Percentiles rank a stretch among this genome's conserved stretches.
These are phyloP conservation scores for Elysia crispata DNA, from an alignment of 2,888 invertebrate genomes.

Conservation along the genomic window DNA sequence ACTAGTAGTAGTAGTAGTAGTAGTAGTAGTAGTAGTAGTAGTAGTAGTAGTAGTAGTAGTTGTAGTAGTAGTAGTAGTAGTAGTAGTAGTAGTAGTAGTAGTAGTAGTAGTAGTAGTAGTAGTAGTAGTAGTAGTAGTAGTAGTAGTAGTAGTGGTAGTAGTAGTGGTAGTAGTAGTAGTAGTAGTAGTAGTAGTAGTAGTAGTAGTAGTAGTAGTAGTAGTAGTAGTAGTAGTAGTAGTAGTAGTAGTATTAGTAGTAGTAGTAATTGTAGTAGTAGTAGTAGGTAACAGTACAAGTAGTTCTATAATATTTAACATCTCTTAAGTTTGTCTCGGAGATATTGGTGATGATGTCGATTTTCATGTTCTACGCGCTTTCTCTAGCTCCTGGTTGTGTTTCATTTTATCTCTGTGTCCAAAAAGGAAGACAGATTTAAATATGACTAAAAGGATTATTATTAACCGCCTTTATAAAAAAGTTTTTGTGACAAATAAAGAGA, in stretches of 20 bases:
- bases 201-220: background rate
- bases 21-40: constrained; percentile 42
- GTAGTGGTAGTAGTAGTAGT: constrained; percentile 48
- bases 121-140: constrained; percentile 38
- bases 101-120: constrained; percentile 49
- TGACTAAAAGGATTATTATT: too few species aligned
- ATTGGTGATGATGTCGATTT: too few species aligned
- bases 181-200: constrained; percentile 15
- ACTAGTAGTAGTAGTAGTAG: constrained; percentile 38
- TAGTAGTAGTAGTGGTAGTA: constrained; percentile 51
- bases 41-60: constrained; percentile 45
- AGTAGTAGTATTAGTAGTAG: background rate
- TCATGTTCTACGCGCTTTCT: too few species aligned
- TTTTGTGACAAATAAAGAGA: too few species aligned
- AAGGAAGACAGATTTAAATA: too few species aligned
- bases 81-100: constrained; percentile 49
- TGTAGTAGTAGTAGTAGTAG: constrained; percentile 39
- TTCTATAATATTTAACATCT: too few species aligned
- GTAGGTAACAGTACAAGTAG: too few species aligned
- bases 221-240: background rate
- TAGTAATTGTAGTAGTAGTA: background rate
- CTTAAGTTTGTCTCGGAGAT: too few species aligned
- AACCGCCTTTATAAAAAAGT: too few species aligned
- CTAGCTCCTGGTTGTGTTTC: too few species aligned
- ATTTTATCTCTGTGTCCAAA: too few species aligned